Conservation (phyloP, 2,113 vertebrate genomes). For the Dipodomys ordii region DNA sequence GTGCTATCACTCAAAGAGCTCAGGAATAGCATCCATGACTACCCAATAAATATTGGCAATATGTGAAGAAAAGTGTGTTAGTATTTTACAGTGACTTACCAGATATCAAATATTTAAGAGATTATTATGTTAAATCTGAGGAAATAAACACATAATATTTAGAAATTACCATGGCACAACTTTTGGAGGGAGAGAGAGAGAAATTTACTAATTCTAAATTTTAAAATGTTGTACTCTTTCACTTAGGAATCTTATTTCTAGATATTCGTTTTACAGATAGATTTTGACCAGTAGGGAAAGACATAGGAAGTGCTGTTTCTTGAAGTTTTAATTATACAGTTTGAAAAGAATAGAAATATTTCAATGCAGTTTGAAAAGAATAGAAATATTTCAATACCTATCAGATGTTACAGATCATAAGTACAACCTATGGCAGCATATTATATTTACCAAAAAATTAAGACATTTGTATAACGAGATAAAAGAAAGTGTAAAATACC, state of each 20-base stretch:
- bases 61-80: background rate
- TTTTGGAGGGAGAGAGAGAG: background rate
- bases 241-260: background rate
- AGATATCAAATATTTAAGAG: background rate
- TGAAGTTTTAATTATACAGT: constrained; percentile 30
- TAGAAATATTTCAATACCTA: background rate
- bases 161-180: background rate
- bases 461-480: background rate
- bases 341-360: background rate
- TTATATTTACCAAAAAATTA: background rate
- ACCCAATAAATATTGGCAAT: background rate
- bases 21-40: no score
- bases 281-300: background rate
- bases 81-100: constrained; percentile 20
- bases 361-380: background rate
- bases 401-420: background rate
- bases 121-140: background rate
- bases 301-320: background rate
- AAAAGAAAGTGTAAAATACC: background rate
- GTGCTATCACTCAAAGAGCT: no score
- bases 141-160: background rate
- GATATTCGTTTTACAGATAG: background rate
- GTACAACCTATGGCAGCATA: background rate
- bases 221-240: background rate
- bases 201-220: background rate